Evolutionary conservation across 2,113 vertebrate species (phyloP).

Genomic region (Dissostichus mawsoni): DNA sequence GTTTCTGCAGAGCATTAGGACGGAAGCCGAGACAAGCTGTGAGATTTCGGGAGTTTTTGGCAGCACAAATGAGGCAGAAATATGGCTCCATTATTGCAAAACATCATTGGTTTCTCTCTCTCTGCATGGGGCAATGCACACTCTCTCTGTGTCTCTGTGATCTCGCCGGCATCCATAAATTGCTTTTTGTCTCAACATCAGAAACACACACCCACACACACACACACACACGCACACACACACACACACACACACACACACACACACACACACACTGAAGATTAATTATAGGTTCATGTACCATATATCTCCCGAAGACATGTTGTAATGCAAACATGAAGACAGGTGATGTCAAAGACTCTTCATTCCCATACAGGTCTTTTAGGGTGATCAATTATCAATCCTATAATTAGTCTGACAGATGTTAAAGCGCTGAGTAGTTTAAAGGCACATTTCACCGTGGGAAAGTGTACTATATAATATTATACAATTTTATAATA

Average conservation of each 20-base stretch:
- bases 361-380: background rate
- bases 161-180: slow-evolving; percentile 19
- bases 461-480: background rate
- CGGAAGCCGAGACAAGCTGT: slow-evolving; percentile 43
- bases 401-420: background rate
- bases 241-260: background rate
- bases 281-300: slow-evolving; percentile 29
- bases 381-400: background rate
- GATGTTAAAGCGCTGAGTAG: background rate
- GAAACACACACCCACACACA: background rate
- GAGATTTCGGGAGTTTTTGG: slow-evolving; percentile 46
- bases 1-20: background rate
- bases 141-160: slow-evolving; percentile 35
- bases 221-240: slow-evolving; percentile 22
- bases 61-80: slow-evolving; percentile 73
- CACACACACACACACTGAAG: background rate
- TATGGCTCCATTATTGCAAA: slow-evolving; percentile 54
- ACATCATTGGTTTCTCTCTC: slow-evolving; percentile 69
- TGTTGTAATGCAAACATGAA: slow-evolving; percentile 18
- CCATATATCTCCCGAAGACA: background rate
- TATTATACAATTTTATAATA: background rate
- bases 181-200: background rate
- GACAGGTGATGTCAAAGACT: background rate
- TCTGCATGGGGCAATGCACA: slow-evolving; percentile 39
- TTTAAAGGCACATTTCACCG: background rate